Base-by-base conservation (phyloP, 23 tunicate species). In the Trididemnum nubilum region DNA sequence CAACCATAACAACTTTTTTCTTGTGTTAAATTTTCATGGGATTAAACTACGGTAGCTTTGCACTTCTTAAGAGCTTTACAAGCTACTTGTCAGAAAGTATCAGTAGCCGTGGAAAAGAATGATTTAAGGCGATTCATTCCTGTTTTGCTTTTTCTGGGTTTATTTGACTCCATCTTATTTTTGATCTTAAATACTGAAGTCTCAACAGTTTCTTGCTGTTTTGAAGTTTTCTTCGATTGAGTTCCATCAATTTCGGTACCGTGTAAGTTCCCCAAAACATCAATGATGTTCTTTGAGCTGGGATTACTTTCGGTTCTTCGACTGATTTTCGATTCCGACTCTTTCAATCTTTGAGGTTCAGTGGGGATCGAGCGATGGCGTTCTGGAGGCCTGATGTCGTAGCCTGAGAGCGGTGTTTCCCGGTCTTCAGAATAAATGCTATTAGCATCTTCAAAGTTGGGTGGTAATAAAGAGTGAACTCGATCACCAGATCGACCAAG, bases 361-460 rank as follows among this genome's bases (percentile, higher is more conserved):
- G 80, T 40, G 9, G 2, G n/a, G 0, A 65, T 44, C 19, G 81
- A 77, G 34, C 81, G 33, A 27, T 64, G 60, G 2, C 91, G 70
- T 32, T 87, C 85, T 1, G 91, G 91, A 29, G 91, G 81, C 2
- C 91, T 58, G 0, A 80, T 69, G 25, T 51, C 78, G 60, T 73
- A 35, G 26, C 87, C 81, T 15, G 78, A 69, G 19, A 75, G 54
- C 19, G 79, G 35, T 0, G 21, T 35, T 39, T 78, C 66, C 22
- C 70, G 77, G 35, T 80, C 85, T 32, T 87, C 85, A 19, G 91
- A 87, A 51, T 87, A 87, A 34, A 87, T 87, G 44, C 91, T 87
- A 32, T 80, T 81, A n/a, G 54, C 82, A 58, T 87, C 91, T 24
- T 59, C 91, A 18, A 38, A 72, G 57, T 81, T 72, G 23, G 91